Evolutionary conservation across 2,888 invertebrate species (phyloP).

Genomic region (Selenia dentaria): DNA sequence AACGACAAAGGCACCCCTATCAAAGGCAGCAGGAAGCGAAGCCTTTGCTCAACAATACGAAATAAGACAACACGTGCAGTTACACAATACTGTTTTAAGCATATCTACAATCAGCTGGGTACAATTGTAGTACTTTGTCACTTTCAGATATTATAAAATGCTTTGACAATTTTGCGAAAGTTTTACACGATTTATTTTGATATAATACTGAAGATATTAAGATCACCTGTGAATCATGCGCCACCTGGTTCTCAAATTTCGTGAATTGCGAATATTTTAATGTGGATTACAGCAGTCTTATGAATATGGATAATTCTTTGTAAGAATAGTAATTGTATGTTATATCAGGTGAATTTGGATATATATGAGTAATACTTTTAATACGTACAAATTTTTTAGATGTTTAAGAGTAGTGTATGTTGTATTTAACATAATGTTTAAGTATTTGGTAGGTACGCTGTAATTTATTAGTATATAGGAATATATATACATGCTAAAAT

Average conservation of each 20-base stretch:
- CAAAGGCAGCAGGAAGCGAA: slow-evolving; percentile 15
- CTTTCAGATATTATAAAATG: not conserved
- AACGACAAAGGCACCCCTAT: slow-evolving; percentile 2
- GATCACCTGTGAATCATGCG: slow-evolving; percentile 6
- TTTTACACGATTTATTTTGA: not conserved
- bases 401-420: too few species aligned
- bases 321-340: not conserved
- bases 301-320: not conserved
- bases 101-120: not conserved
- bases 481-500: too few species aligned
- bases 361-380: not conserved
- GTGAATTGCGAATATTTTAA: slow-evolving; percentile 3
- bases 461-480: too few species aligned
- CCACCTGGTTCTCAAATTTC: slow-evolving; percentile 17
- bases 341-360: not conserved
- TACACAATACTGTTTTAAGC: slow-evolving; percentile 17
- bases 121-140: not conserved
- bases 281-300: not conserved
- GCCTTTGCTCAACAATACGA: slow-evolving; percentile 17
- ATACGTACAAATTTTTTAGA: too few species aligned
- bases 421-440: too few species aligned
- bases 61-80: slow-evolving; percentile 25
- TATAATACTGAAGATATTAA: slow-evolving; percentile 4
- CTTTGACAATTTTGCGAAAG: not conserved
- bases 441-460: too few species aligned